phyloP scores from a whole-genome alignment of 2,797 vertebrate species.

The Otus scops region DNA sequence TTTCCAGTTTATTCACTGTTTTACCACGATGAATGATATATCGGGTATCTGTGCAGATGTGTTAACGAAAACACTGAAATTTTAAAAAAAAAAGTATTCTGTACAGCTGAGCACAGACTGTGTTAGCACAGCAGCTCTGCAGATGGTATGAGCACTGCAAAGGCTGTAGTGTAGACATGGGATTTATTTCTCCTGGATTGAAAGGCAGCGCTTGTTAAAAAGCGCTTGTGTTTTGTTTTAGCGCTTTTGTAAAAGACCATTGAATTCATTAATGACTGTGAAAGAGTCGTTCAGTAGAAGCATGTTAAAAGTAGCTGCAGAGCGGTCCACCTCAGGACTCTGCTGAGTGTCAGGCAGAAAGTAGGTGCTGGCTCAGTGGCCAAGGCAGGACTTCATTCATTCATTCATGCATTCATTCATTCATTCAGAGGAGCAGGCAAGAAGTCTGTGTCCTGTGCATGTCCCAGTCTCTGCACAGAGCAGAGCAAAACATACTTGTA shows the following conservation, averaged over 20 bases:
- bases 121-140: background rate
- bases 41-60: background rate
- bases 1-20: background rate
- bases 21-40: background rate
- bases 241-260: background rate
- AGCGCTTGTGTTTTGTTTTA: background rate
- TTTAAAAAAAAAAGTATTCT: background rate
- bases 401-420: background rate
- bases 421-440: background rate
- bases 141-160: background rate
- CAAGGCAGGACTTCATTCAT: background rate
- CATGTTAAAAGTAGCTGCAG: background rate
- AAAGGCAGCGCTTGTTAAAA: background rate
- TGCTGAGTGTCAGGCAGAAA: no score
- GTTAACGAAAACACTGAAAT: background rate
- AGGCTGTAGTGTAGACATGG: background rate
- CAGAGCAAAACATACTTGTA: background rate
- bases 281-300: background rate
- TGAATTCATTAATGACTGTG: background rate
- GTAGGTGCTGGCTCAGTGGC: background rate
- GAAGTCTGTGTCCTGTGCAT: rapidly evolving
- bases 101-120: rapidly evolving
- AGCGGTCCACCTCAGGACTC: background rate
- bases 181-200: background rate
- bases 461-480: background rate